These are phyloP conservation scores for Hyposmocoma kahamanoa DNA, from an alignment of 1,140 invertebrate genomes.

Conservation along the genomic window DNA sequence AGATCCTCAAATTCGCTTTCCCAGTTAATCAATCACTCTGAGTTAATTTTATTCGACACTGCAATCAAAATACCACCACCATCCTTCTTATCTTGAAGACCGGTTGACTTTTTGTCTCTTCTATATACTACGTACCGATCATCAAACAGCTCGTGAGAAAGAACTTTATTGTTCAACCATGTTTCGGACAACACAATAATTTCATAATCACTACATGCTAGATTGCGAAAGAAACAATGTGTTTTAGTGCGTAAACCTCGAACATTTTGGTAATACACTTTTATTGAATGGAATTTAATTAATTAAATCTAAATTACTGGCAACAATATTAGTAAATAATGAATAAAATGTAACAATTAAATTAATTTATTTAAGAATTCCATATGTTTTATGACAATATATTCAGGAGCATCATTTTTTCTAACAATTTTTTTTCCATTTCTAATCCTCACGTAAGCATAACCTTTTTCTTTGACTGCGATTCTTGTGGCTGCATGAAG, in stretches of 20 bases:
- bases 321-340: background rate
- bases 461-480: background rate
- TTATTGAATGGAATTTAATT: background rate
- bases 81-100: slow-evolving; percentile 2
- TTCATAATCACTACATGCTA: background rate
- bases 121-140: slow-evolving; percentile 10
- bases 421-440: background rate
- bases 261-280: background rate
- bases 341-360: background rate
- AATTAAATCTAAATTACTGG: background rate
- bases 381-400: background rate
- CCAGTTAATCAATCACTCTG: too few relatives aligned
- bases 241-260: background rate
- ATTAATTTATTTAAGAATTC: background rate
- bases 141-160: slow-evolving; percentile 10
- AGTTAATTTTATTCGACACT: too few relatives aligned
- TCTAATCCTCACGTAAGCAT: slow-evolving; percentile 1
- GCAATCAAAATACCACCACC: slow-evolving; percentile 11
- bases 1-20: too few relatives aligned
- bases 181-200: slow-evolving; percentile 11
- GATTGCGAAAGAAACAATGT: background rate
- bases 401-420: background rate
- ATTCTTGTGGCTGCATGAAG: background rate
- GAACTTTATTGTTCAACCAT: slow-evolving; percentile 10
- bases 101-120: slow-evolving; percentile 3